These are phyloP conservation scores for Acanthosepion lycidas DNA, from an alignment of 2,888 invertebrate species.

Conservation along the genomic window DNA sequence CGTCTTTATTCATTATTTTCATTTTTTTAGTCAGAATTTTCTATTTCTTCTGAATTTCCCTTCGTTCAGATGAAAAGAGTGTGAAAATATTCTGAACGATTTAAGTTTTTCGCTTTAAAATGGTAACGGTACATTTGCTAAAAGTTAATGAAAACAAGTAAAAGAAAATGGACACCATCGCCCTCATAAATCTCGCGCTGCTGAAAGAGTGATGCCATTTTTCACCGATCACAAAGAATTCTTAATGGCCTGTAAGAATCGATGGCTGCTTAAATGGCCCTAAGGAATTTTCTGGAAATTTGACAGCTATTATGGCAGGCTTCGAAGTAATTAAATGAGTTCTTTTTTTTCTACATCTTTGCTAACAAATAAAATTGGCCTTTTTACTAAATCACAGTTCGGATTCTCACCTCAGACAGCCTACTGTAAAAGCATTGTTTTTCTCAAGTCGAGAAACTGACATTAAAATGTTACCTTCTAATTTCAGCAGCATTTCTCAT, in stretches of 20 bases:
- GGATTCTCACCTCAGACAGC: not conserved
- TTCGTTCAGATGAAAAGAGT: not conserved
- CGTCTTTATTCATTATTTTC: not conserved
- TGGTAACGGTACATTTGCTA: not conserved
- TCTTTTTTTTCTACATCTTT: slow-evolving; percentile 1
- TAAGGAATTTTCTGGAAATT: slow-evolving; percentile 6
- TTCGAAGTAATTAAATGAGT: slow-evolving; percentile 21
- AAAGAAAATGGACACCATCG: not conserved
- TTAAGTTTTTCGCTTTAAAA: not conserved
- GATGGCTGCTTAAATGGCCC: slow-evolving; percentile 21
- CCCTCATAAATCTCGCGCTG: not conserved
- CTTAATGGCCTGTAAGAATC: slow-evolving; percentile 33
- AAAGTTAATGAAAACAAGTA: slow-evolving; percentile 2
- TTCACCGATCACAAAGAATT: slow-evolving; percentile 33
- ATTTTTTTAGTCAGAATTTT: not conserved
- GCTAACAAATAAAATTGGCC: slow-evolving; percentile 25
- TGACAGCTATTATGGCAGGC: slow-evolving; percentile 33
- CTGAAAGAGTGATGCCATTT: slow-evolving; percentile 33
- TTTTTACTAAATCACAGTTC: slow-evolving; percentile 20
- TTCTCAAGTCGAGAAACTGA: not conserved
- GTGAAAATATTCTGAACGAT: not conserved
- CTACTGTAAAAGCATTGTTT: not conserved
- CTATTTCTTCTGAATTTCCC: not conserved
- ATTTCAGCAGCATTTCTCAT: no score
- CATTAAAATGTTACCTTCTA: not conserved